Conservation (phyloP, 2,888 invertebrate species). For the Leptinotarsa juncta region DNA sequence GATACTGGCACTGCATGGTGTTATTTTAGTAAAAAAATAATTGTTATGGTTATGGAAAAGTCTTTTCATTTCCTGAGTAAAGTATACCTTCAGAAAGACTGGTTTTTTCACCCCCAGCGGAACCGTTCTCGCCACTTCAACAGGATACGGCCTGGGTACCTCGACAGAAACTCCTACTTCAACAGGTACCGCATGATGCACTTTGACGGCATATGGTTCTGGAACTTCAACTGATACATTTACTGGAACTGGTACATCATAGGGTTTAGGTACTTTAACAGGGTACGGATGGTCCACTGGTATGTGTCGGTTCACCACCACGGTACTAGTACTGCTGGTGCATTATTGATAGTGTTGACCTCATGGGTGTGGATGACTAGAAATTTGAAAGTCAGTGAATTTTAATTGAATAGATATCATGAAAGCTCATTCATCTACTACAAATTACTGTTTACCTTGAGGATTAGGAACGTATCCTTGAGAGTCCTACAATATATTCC, state of each 20-base stretch:
- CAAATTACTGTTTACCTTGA: not conserved
- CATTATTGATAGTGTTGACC: slow-evolving; percentile 26
- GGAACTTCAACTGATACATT: slow-evolving; percentile 43
- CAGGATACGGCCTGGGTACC: slow-evolving; percentile 53
- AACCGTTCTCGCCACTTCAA: slow-evolving; percentile 48
- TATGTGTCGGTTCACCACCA: slow-evolving; percentile 33
- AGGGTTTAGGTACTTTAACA: slow-evolving; percentile 46
- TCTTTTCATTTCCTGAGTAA: not conserved
- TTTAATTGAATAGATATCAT: too few relatives aligned
- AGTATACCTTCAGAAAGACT: slow-evolving; percentile 49
- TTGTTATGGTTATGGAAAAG: not conserved
- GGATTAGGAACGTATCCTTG: not conserved
- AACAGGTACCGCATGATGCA: slow-evolving; percentile 32
- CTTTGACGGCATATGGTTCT: slow-evolving; percentile 31
- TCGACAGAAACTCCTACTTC: slow-evolving; percentile 43
- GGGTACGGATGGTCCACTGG: slow-evolving; percentile 48
- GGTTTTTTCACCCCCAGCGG: slow-evolving; percentile 49
- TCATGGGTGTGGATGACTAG: slow-evolving; percentile 28
- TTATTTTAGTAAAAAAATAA: slow-evolving; percentile 5
- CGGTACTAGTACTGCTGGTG: slow-evolving; percentile 27
- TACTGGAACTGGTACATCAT: slow-evolving; percentile 48
- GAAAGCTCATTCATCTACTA: too few relatives aligned
- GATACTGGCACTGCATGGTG: slow-evolving; percentile 48
- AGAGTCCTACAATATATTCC: not conserved
- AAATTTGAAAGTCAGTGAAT: not conserved